Evolutionary conservation across 1,140 invertebrate species (phyloP), one percentile per base, ranked within the genome.

Genomic region (Popillia japonica): DNA sequence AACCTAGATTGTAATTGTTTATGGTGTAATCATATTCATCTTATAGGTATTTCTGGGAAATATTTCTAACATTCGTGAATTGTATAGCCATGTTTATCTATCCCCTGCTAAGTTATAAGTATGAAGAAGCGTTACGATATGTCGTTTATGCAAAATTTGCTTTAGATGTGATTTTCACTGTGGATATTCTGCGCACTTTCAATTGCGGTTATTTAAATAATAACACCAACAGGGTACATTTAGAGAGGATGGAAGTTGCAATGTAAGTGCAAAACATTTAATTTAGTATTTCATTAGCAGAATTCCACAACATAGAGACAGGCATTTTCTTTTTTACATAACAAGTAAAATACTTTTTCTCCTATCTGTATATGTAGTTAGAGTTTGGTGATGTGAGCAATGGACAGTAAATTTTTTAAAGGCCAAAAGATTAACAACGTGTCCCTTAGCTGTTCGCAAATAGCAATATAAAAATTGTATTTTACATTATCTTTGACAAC

Each of bases 121-220:
- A 11, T 4, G 34, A 17, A n/a, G 34, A 40, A 40, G 9, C 7
- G 41, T 17, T 74, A 41, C 17, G 3, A 10, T 23, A 8, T 11
- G 27, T 23, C 9, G 44, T 48, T 23, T 76, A 76, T 76, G 42
- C 10, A 17, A 44, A 48, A 22, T 23, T 44, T 20, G 8, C 17
- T 17, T 9, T 74, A 34, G 72, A 74, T 74, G 8, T 40, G 0
- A 34, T 76, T 76, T 76, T 14, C 27, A 7, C 34, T 42, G 10
- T 76, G 6, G 75, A 76, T 55, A 59, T 76, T 14, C 8, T 44
- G 17, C 11, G 48, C 1, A 22, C 17, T 9, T 76, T 76, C 23
- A 76, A 76, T 55, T 40, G 41, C 0, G 75, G 75, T 27, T 76
- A 76, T 40, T 27, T 76, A 27, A 48, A 55, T 22, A 40, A 7